These are phyloP conservation scores for Clitarchus hookeri DNA, from an alignment of 2,888 invertebrate species.

Conservation along the genomic window DNA sequence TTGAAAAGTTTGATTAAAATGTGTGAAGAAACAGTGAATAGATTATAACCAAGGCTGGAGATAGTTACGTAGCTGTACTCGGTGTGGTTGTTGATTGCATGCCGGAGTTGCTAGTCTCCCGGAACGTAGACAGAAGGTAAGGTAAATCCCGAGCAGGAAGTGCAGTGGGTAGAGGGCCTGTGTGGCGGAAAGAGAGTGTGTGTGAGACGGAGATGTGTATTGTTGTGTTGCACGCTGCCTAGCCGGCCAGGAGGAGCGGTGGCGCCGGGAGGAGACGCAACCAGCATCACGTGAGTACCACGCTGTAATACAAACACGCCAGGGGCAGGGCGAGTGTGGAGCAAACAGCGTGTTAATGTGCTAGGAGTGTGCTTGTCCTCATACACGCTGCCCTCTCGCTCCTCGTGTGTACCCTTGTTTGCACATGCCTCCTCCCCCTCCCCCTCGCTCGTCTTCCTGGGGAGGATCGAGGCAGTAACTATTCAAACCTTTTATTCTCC, in stretches of 20 bases:
- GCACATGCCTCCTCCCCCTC: neutral
- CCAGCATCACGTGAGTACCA: neutral
- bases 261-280: neutral
- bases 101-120: no score
- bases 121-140: neutral
- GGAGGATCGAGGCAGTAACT: neutral
- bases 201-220: neutral
- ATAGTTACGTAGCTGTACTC: no score
- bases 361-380: neutral
- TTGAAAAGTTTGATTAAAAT: no score
- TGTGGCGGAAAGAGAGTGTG: neutral
- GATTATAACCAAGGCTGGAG: no score
- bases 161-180: neutral
- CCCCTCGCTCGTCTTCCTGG: neutral
- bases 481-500: neutral
- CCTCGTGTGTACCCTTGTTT: neutral
- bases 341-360: neutral
- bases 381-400: no score
- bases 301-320: neutral
- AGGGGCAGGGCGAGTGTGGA: neutral
- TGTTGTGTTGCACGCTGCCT: conserved; percentile 11
- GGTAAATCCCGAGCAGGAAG: neutral
- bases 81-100: no score
- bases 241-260: neutral
- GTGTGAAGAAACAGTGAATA: no score